Evolutionary conservation across 37 sponge, comb jelly and placozoan species (phyloP).

Genomic region (Beroe ovata): DNA sequence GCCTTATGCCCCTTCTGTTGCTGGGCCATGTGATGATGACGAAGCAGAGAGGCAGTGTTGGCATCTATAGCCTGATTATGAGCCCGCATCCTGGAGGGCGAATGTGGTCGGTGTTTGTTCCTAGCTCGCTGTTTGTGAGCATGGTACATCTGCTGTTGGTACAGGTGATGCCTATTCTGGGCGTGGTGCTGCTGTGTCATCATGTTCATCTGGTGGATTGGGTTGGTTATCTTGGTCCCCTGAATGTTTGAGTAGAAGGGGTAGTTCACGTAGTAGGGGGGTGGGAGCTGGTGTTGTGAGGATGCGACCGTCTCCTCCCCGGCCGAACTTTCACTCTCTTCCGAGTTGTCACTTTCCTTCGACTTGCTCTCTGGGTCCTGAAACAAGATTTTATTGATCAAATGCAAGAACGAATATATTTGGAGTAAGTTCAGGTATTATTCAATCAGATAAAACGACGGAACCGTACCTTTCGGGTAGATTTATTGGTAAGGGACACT

Average conservation of each 20-base stretch:
- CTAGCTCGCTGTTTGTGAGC: neutral
- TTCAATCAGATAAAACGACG: too few relatives aligned
- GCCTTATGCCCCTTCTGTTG: constrained; percentile 33
- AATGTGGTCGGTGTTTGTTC: neutral
- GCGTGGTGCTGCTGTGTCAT: constrained; percentile 36
- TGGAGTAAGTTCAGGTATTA: too few relatives aligned
- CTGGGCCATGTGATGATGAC: constrained; percentile 32
- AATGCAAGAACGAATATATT: too few relatives aligned
- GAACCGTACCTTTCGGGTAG: constrained; percentile 6
- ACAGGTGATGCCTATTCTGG: neutral
- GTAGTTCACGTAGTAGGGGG: constrained; percentile 61
- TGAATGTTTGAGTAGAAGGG: constrained; percentile 56
- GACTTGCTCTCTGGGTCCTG: constrained; percentile 10
- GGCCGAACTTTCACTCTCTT: constrained; percentile 49
- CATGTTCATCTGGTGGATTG: constrained; percentile 51
- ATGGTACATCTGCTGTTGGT: neutral
- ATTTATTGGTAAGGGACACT: constrained; percentile 14
- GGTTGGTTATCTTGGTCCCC: constrained; percentile 48
- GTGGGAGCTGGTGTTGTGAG: neutral
- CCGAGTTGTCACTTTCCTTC: constrained; percentile 23
- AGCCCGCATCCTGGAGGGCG: constrained; percentile 27
- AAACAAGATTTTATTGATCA: too few relatives aligned
- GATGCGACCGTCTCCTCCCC: neutral
- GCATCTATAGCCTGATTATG: constrained; percentile 47
- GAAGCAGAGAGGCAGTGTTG: constrained; percentile 10